A percentile compares a stretch with the other conserved stretches of the same genome.
These are phyloP conservation scores for Tipula helvola DNA, from an alignment of 2,888 invertebrate species.

Conservation along the genomic window DNA sequence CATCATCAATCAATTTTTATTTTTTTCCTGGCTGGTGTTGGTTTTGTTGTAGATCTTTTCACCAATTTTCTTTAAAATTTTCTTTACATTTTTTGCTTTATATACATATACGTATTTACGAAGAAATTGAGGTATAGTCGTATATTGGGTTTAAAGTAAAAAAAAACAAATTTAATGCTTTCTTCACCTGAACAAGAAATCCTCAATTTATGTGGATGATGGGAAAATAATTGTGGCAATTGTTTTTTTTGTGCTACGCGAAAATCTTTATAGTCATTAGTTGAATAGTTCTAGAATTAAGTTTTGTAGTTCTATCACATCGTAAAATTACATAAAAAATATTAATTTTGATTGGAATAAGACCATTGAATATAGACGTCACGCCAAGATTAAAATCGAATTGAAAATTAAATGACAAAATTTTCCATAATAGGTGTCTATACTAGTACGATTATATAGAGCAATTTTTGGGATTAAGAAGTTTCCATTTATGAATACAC, in stretches of 20 bases:
- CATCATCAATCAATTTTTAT: background rate
- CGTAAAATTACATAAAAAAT: too few species aligned
- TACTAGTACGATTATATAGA: too few species aligned
- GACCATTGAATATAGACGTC: too few species aligned
- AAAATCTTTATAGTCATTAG: background rate
- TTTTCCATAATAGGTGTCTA: too few species aligned
- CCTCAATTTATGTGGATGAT: background rate
- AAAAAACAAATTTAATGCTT: background rate
- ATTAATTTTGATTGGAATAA: too few species aligned
- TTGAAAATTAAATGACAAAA: too few species aligned
- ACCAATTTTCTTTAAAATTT: background rate
- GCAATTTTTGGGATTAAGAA: too few species aligned
- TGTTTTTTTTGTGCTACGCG: background rate
- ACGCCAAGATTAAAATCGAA: too few species aligned
- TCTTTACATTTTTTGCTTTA: background rate
- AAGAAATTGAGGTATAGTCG: background rate
- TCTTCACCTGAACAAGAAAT: background rate
- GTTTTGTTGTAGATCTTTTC: background rate
- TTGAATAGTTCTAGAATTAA: background rate
- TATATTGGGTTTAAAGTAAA: background rate
- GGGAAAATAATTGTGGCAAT: background rate
- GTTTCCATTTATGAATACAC: too few species aligned
- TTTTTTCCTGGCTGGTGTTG: background rate
- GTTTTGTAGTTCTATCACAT: too few species aligned
- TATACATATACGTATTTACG: too few species aligned